Evolutionary conservation across 2,113 vertebrate genomes (phyloP).

Genomic region (Myodes glareolus): DNA sequence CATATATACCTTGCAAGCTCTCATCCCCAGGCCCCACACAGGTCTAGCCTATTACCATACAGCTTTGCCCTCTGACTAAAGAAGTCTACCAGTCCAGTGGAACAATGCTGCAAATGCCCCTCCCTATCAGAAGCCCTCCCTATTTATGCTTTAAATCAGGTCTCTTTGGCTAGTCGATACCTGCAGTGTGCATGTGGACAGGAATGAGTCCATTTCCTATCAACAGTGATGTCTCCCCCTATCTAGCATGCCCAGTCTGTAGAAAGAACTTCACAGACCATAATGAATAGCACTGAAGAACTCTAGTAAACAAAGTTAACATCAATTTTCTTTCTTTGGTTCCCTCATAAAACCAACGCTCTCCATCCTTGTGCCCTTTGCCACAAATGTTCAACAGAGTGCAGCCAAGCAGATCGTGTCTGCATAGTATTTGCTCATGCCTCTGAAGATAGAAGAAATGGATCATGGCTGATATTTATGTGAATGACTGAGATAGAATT

Average conservation of each 20-base stretch:
- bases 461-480: constrained; percentile 30
- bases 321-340: constrained; percentile 13
- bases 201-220: background rate
- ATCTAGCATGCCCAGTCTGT: background rate
- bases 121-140: background rate
- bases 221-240: background rate
- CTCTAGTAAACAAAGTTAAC: constrained; percentile 36
- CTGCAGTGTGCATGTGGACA: background rate
- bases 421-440: constrained; percentile 48
- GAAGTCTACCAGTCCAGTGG: background rate
- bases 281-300: background rate
- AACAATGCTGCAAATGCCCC: background rate
- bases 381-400: background rate
- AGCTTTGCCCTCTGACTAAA: background rate
- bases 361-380: background rate
- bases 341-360: constrained; percentile 8
- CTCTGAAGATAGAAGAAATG: constrained; percentile 25
- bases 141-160: background rate
- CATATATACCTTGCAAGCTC: accelerated
- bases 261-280: background rate
- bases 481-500: constrained; percentile 49
- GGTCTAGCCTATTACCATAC: background rate
- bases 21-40: background rate
- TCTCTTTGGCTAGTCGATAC: background rate
- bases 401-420: background rate